Evolutionary conservation across 2,797 vertebrate species (phyloP).

Genomic region (Bradypodion ventrale): DNA sequence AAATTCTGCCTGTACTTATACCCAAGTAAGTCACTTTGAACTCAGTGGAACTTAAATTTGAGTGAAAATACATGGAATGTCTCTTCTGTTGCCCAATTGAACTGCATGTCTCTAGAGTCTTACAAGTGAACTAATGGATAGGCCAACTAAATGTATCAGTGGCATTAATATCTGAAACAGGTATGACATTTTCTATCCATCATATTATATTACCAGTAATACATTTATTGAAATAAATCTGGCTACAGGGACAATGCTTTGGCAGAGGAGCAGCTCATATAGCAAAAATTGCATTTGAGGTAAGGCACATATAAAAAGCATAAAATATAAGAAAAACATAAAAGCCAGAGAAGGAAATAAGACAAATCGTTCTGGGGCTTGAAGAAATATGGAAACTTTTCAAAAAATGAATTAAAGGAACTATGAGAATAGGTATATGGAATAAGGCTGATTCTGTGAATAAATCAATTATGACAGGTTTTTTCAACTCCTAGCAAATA

Average conservation of each 20-base stretch:
- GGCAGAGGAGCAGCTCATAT: background rate
- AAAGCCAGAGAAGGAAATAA: constrained; percentile 16
- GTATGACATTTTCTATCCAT: background rate
- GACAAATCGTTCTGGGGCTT: background rate
- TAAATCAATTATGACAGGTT: constrained; percentile 13
- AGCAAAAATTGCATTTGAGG: background rate
- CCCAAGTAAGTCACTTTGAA: background rate
- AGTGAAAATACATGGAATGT: background rate
- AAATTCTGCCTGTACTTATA: background rate
- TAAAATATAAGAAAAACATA: background rate
- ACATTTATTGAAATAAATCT: background rate
- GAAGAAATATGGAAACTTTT: background rate
- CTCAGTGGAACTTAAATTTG: background rate
- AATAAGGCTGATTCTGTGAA: constrained; percentile 8
- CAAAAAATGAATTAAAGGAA: constrained; percentile 34
- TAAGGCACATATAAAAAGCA: background rate
- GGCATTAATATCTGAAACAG: background rate
- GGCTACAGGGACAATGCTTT: constrained; percentile 6
- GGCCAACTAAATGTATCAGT: background rate
- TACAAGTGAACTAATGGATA: background rate
- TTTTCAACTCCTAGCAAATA: background rate
- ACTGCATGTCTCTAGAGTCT: background rate
- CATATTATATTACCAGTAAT: background rate
- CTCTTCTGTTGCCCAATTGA: background rate
- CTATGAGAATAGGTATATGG: background rate